Conservation (phyloP, 2,888 invertebrate species). For the Eudemis profundana region DNA sequence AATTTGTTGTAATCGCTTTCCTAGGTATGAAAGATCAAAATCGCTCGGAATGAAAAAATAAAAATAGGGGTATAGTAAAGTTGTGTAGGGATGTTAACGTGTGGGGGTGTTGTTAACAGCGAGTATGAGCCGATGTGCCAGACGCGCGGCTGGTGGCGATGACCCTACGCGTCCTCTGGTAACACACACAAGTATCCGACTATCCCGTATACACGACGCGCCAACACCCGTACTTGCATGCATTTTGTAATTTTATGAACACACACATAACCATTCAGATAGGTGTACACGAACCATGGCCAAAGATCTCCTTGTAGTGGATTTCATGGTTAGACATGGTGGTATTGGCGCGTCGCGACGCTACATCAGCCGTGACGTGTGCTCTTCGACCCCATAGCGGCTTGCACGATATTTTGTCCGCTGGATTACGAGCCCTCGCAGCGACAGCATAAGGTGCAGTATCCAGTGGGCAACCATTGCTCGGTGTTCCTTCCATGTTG, state of each 20-base stretch:
- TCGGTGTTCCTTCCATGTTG: conserved; percentile 52
- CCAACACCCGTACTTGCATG: conserved; percentile 32
- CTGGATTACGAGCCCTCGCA: conserved; percentile 24
- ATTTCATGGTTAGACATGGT: not conserved
- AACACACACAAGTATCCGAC: conserved; percentile 50
- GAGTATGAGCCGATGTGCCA: conserved; percentile 74
- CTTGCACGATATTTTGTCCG: conserved; percentile 51
- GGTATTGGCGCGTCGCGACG: conserved; percentile 41
- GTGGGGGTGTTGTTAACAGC: conserved; percentile 69
- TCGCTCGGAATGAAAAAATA: too few species aligned
- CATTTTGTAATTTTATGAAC: not conserved
- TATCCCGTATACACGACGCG: conserved; percentile 45
- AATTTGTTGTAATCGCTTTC: not conserved
- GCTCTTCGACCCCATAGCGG: conserved; percentile 64
- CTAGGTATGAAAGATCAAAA: too few species aligned
- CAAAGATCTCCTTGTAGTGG: not conserved
- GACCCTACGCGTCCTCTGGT: conserved; percentile 72
- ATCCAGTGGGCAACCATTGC: conserved; percentile 56
- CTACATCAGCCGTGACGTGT: conserved; percentile 50
- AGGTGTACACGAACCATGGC: not conserved
- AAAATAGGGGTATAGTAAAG: not conserved
- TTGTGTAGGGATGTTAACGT: conserved; percentile 44
- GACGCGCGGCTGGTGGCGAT: conserved; percentile 71
- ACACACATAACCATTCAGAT: conserved; percentile 10
- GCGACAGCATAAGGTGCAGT: not conserved